Conservation (phyloP, 2,888 invertebrate species). For the Hyppa rectilinea region DNA sequence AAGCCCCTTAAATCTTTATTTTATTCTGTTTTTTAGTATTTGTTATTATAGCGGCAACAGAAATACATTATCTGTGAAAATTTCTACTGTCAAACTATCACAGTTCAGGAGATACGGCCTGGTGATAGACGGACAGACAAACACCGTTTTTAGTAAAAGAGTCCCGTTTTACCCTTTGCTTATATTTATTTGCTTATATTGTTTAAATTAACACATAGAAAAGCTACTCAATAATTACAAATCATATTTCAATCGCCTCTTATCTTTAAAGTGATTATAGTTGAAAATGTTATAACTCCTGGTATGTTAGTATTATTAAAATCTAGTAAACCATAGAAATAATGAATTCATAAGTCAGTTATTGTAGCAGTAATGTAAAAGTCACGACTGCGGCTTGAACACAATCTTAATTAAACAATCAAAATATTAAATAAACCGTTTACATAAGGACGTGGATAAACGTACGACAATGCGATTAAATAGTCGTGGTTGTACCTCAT, state of each 20-base stretch:
- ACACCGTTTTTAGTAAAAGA: no score
- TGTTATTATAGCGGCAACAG: no score
- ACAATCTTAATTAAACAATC: slow-evolving; percentile 60
- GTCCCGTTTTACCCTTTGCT: no score
- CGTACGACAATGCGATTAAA: slow-evolving; percentile 14
- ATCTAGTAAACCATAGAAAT: slow-evolving; percentile 56
- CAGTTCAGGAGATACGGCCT: no score
- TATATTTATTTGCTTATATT: no score
- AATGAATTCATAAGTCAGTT: slow-evolving; percentile 53
- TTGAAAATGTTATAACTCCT: slow-evolving; percentile 31
- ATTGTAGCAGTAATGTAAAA: slow-evolving; percentile 49
- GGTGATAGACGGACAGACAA: no score
- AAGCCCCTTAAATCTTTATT: no score
- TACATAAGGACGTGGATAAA: slow-evolving; percentile 6
- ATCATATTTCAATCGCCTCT: slow-evolving; percentile 32
- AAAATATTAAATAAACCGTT: slow-evolving; percentile 55
- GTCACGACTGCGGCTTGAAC: slow-evolving; percentile 32
- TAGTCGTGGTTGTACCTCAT: not conserved
- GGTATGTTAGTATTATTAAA: slow-evolving; percentile 54
- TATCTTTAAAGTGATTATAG: slow-evolving; percentile 40
- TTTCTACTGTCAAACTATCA: no score
- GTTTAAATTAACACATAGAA: not conserved
- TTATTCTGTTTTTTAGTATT: no score
- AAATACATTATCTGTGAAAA: no score
- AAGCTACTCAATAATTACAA: slow-evolving; percentile 24